A percentile compares a stretch with the other conserved stretches of the same genome.
These are phyloP conservation scores for Plectus sambesii DNA, from an alignment of 1,140 invertebrate genomes.

Conservation along the genomic window DNA sequence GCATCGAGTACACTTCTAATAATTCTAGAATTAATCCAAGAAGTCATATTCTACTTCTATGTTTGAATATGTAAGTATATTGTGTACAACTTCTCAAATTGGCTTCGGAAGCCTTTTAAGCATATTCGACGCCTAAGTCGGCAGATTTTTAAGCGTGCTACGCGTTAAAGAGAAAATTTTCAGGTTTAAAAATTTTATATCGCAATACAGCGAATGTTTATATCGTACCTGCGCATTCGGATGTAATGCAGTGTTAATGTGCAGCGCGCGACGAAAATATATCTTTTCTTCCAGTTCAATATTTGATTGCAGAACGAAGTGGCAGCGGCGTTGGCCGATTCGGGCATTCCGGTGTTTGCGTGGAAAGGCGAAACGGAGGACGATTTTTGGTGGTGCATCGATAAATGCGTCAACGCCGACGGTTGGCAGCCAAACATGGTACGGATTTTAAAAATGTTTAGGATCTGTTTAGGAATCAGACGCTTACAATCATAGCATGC, in stretches of 20 bases:
- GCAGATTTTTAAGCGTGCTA: too few relatives aligned
- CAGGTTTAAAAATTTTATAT: too few relatives aligned
- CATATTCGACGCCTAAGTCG: too few relatives aligned
- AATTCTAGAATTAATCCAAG: too few relatives aligned
- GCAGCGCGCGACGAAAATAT: background rate
- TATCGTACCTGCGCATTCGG: slow-evolving; percentile 8
- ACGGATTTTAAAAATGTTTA: slow-evolving; percentile 12
- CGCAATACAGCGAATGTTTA: slow-evolving; percentile 3
- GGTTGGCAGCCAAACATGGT: slow-evolving; percentile 92
- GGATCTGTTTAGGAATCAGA: background rate
- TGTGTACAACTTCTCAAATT: too few relatives aligned
- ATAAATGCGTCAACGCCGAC: slow-evolving; percentile 77
- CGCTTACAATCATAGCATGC: too few relatives aligned
- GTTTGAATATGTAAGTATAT: too few relatives aligned
- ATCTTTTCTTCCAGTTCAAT: slow-evolving; percentile 11
- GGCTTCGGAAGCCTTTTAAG: too few relatives aligned
- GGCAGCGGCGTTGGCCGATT: slow-evolving; percentile 83
- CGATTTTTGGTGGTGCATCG: slow-evolving; percentile 98
- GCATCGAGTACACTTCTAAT: too few relatives aligned
- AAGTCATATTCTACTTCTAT: too few relatives aligned
- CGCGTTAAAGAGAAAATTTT: too few relatives aligned
- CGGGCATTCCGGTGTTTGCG: slow-evolving; percentile 75
- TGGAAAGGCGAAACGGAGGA: slow-evolving; percentile 92
- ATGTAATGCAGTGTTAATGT: slow-evolving; percentile 7
- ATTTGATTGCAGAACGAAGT: slow-evolving; percentile 69